Conservation (phyloP, 2,113 vertebrate species). For the Myrmecophaga tridactyla region DNA sequence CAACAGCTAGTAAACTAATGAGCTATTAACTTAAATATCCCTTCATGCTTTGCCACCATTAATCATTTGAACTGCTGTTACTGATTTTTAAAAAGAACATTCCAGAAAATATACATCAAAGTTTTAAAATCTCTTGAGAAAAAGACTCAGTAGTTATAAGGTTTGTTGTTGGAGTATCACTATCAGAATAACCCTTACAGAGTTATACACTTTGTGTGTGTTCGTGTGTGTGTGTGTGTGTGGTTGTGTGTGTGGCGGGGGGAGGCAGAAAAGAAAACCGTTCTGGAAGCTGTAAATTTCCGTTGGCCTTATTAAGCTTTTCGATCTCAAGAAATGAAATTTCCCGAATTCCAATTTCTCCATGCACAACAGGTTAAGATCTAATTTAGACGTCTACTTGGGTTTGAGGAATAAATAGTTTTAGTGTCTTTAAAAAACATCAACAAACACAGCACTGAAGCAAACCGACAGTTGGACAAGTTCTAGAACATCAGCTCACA, state of each 20-base stretch:
- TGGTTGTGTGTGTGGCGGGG: too few species aligned
- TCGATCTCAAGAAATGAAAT: constrained; percentile 55
- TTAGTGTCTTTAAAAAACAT: constrained; percentile 44
- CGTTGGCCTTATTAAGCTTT: constrained; percentile 38
- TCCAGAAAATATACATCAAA: not conserved
- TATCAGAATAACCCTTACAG: not conserved
- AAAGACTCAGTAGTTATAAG: not conserved
- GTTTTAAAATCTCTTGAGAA: not conserved
- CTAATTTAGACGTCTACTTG: not conserved
- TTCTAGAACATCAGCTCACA: constrained; percentile 67
- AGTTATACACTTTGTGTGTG: not conserved
- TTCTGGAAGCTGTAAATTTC: constrained; percentile 30
- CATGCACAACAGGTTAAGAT: too few species aligned
- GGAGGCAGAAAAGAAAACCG: not conserved
- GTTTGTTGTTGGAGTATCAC: not conserved
- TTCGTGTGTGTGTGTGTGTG: too few species aligned
- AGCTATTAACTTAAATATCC: not conserved
- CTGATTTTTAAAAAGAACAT: constrained; percentile 4
- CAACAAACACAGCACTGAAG: constrained; percentile 64
- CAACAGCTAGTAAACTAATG: constrained; percentile 19
- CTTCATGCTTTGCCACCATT: not conserved
- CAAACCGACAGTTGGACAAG: constrained; percentile 58
- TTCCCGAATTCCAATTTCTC: constrained; percentile 41
- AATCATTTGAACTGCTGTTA: not conserved
- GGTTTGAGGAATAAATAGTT: constrained; percentile 17